These are phyloP conservation scores for Tenthredo distinguenda DNA, from an alignment of 2,888 invertebrate species.

Conservation along the genomic window DNA sequence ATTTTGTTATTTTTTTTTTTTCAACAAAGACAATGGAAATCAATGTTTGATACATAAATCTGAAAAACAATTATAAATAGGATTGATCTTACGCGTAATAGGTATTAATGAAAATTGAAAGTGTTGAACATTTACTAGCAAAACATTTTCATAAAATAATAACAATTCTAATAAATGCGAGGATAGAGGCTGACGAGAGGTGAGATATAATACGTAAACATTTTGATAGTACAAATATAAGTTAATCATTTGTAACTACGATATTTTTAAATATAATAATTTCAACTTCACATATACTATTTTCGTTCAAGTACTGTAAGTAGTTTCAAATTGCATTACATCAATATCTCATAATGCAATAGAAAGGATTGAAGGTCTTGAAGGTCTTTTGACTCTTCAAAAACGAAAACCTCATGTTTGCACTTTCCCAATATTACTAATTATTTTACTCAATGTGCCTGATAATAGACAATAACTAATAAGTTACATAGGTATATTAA, in stretches of 20 bases:
- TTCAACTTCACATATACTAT: not conserved
- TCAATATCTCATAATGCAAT: not conserved
- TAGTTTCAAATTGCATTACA: not conserved
- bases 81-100: not conserved
- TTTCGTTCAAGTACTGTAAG: not conserved
- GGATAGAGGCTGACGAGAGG: not conserved
- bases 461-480: conserved; percentile 15
- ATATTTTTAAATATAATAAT: conserved; percentile 11
- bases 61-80: not conserved
- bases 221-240: conserved; percentile 50
- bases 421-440: not conserved
- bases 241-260: conserved; percentile 29
- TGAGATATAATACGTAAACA: conserved; percentile 8
- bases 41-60: conserved; percentile 18
- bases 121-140: not conserved
- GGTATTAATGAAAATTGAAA: not conserved
- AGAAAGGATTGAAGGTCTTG: not conserved
- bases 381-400: not conserved
- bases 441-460: not conserved
- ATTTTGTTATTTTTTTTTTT: conserved; percentile 29
- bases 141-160: not conserved
- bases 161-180: not conserved
- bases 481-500: not conserved
- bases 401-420: not conserved
- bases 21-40: conserved; percentile 27